Evolutionary conservation across 2,113 vertebrate species (phyloP).

Genomic region (Antechinus stuartii): DNA sequence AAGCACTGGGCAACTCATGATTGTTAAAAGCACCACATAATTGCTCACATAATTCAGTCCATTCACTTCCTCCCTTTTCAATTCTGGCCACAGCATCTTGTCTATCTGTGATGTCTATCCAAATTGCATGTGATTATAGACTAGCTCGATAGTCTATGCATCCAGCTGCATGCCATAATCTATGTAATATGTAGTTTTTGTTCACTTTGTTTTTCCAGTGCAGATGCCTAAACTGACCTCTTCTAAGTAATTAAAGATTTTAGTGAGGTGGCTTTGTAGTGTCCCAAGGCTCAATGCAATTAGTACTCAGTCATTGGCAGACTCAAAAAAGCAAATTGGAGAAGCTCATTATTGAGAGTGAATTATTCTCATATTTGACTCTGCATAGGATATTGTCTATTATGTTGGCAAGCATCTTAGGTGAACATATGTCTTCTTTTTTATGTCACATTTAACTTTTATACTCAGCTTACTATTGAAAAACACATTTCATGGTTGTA

Average conservation of each 20-base stretch:
- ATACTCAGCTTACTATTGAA: background rate
- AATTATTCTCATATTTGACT: background rate
- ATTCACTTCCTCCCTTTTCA: background rate
- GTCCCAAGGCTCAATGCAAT: background rate
- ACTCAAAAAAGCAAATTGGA: background rate
- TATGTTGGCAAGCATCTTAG: background rate
- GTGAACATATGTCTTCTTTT: background rate
- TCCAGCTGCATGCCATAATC: background rate
- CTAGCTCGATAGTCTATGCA: background rate
- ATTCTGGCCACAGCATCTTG: background rate
- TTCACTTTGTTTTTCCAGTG: background rate
- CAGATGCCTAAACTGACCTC: background rate
- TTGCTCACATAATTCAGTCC: background rate
- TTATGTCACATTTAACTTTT: background rate
- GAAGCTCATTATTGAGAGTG: background rate
- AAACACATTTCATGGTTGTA: background rate
- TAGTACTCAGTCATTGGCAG: background rate
- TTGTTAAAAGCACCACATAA: background rate
- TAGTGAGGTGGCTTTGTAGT: background rate
- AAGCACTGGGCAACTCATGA: background rate
- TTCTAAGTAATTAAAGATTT: background rate
- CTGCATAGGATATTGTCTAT: background rate
- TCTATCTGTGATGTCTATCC: background rate
- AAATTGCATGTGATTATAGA: background rate
- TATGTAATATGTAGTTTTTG: background rate